Base-by-base conservation (phyloP, 2,113 vertebrate genomes). In the Ophiodon elongatus region DNA sequence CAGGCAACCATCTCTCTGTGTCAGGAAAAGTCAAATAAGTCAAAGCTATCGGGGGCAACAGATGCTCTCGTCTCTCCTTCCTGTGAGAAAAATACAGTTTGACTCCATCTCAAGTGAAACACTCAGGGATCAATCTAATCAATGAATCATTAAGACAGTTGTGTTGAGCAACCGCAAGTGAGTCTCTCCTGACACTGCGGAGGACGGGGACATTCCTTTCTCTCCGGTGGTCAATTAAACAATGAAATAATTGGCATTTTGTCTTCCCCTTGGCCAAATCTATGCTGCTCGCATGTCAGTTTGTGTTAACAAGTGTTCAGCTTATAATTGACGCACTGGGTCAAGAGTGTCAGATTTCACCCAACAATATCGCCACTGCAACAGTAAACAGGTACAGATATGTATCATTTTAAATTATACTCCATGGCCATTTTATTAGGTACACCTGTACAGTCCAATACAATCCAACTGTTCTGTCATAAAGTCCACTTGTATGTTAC, bases 41-140 rank as follows among this genome's bases (percentile, higher is more conserved):
- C 93, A 93, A 94, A 95, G 92, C 91, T 94, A 93, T 93, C 94
- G 35, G 92, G 85, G 89, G 89, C 91, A 90, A 93, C 93, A 95
- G 91, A 95, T 91, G 88, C 79, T 84, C 60, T 80, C 21, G 50
- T 66, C 80, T 41, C 79, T 60, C 70, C 65, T 19, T 31, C 19
- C 73, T 57, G 10, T 43, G 67, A 85, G 85, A 82, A 77, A 89
- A 91, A 89, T 78, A 85, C 79, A 84, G 83, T 87, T 66, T 33
- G 85, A 89, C 75, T 92, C 62, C 81, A 76, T 80, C 76, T 85
- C 52, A 31, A 82, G 76, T 65, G 87, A 84, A 87, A 59, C 70
- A 45, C 86, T 73, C 25, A 0, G 8, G 17, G 62, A 89, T 86
- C 91, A 89, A 88, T 93, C 11, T 0, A 71, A 93, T 94, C 88